Evolutionary conservation across 2,797 vertebrate genomes (phyloP).

Genomic region (Nyctalus aviator): DNA sequence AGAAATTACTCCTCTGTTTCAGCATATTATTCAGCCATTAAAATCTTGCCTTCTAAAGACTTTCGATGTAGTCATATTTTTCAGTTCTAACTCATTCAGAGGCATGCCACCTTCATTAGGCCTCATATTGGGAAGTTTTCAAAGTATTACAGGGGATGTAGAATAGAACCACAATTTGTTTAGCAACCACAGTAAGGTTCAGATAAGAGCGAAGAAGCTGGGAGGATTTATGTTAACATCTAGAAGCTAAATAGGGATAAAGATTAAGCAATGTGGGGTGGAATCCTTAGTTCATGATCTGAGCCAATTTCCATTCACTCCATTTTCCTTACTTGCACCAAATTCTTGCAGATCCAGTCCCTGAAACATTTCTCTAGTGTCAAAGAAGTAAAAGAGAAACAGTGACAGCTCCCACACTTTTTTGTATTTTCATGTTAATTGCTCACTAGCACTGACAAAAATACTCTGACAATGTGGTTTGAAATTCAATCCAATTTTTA

Average conservation of each 20-base stretch:
- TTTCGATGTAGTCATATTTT: constrained; percentile 89
- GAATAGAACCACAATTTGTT: constrained; percentile 85
- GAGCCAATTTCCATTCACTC: constrained; percentile 66
- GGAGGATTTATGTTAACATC: constrained; percentile 78
- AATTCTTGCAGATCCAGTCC: constrained; percentile 53
- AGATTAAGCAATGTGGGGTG: constrained; percentile 35
- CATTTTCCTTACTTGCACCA: constrained; percentile 51
- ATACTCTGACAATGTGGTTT: neutral
- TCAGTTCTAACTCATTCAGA: constrained; percentile 86
- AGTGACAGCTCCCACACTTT: neutral
- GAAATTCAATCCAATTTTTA: constrained; percentile 33
- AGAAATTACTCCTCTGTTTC: constrained; percentile 89
- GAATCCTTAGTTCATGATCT: constrained; percentile 76
- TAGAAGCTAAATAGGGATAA: neutral
- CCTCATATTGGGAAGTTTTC: constrained; percentile 85
- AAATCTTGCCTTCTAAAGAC: constrained; percentile 89
- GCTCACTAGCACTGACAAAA: constrained; percentile 22
- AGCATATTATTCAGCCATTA: constrained; percentile 91
- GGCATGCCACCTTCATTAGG: constrained; percentile 86
- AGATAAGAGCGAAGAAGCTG: constrained; percentile 76
- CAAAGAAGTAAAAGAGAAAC: constrained; percentile 63
- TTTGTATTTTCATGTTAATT: constrained; percentile 12
- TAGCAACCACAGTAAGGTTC: constrained; percentile 83
- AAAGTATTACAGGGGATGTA: constrained; percentile 84
- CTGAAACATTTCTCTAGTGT: neutral